These are phyloP conservation scores for Callyntrura guangdongensis DNA, from an alignment of 2,888 invertebrate genomes.

Conservation along the genomic window DNA sequence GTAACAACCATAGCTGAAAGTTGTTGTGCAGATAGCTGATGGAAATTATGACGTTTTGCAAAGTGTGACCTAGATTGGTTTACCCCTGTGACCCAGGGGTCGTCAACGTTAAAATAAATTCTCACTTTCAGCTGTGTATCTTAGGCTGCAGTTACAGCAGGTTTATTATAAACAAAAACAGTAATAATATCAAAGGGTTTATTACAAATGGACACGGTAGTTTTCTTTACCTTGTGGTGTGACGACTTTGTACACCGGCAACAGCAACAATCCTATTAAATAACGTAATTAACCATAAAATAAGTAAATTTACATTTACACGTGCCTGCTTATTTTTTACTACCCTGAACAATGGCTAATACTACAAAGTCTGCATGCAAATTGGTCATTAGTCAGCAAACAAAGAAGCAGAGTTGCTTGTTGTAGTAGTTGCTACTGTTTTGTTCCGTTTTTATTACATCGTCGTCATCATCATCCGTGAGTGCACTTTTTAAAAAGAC, in stretches of 20 bases:
- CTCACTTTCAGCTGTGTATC: no score
- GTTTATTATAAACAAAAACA: no score
- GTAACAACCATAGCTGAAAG: no score
- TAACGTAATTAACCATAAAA: neutral
- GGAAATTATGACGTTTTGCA: no score
- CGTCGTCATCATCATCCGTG: no score
- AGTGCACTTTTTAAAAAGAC: neutral
- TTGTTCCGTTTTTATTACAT: neutral
- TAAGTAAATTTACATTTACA: neutral
- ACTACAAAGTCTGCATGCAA: slow-evolving; percentile 23
- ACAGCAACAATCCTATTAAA: neutral
- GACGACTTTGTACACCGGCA: neutral
- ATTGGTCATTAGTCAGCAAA: neutral
- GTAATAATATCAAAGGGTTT: neutral
- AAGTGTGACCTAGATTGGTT: no score
- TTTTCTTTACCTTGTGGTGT: neutral
- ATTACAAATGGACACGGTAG: neutral
- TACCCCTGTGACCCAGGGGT: no score
- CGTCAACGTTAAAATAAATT: no score
- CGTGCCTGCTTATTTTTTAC: neutral
- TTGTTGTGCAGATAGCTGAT: no score
- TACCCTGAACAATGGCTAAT: neutral
- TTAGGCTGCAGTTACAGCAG: no score
- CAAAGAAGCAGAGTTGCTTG: neutral
- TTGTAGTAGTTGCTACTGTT: neutral